Percentiles rank a stretch among this genome's conserved stretches.
Conservation (phyloP, 2,888 invertebrate species). For the Gnatocerus cornutus region DNA sequence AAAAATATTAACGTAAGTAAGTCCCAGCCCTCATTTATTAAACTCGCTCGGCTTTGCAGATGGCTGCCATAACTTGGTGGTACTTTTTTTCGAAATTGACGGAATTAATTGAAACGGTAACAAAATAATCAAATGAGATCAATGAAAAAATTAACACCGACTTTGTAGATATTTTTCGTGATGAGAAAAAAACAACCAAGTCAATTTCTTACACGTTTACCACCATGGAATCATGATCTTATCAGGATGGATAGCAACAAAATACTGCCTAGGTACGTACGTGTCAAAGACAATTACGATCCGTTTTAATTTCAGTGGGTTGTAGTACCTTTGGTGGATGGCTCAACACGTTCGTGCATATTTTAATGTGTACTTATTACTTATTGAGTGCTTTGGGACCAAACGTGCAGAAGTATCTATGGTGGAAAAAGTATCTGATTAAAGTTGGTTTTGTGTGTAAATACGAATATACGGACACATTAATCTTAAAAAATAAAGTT, state of each 20-base stretch:
- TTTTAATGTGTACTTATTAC: slow-evolving; percentile 89
- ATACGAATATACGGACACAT: no score
- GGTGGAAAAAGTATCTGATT: slow-evolving; percentile 93
- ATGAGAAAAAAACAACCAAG: slow-evolving; percentile 90
- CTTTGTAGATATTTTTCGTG: slow-evolving; percentile 82
- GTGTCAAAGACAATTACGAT: not conserved
- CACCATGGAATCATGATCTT: slow-evolving; percentile 97
- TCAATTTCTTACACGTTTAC: slow-evolving; percentile 92
- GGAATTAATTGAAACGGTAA: slow-evolving; percentile 96
- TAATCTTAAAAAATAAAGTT: no score
- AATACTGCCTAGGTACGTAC: slow-evolving; percentile 78
- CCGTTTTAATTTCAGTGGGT: slow-evolving; percentile 72
- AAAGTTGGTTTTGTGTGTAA: no score
- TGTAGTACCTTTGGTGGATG: slow-evolving; percentile 82
- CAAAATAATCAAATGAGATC: slow-evolving; percentile 62
- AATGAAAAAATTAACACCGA: not conserved
- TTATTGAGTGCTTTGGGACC: slow-evolving; percentile 86
- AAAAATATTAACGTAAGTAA: slow-evolving; percentile 9
- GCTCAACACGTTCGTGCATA: slow-evolving; percentile 84
- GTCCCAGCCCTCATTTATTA: not conserved
- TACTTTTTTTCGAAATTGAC: slow-evolving; percentile 97
- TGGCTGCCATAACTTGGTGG: slow-evolving; percentile 79
- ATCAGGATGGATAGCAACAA: slow-evolving; percentile 93
- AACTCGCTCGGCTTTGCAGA: not conserved
- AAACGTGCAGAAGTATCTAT: slow-evolving; percentile 81